Base-by-base conservation (phyloP, 2,113 vertebrate genomes). In the Hemibates koningsi region DNA sequence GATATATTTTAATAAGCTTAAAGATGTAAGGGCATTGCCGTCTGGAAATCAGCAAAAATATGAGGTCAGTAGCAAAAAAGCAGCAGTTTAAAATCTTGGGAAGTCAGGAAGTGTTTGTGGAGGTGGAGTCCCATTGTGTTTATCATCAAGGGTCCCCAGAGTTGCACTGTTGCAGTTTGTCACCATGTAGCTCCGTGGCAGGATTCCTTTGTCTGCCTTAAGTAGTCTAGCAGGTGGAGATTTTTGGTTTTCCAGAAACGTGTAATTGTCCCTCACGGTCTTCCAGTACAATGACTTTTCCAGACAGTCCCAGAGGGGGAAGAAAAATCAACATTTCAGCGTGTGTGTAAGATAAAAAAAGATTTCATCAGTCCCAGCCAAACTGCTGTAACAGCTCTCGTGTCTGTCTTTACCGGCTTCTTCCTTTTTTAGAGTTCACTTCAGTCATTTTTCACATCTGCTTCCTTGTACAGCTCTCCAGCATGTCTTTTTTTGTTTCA, bases 221-320 rank as follows among this genome's bases (percentile, higher is more conserved):
- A 92, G 88, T 76, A 45, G 41, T 92, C 17, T 52, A 86, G 78
- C 92, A 91, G 90, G 80, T 83, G 86, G 81, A 92, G 54, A 86
- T 19, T 84, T 78, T 52, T 41, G 53, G 34, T 43, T 73, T 66
- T 83, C 73, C 86, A 83, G 87, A 88, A 91, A 81, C 3, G 6
- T 78, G 48, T 48, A 24, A 83, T 19, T 81, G 83, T 85, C 29
- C 87, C 17, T n/a, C 29, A 9, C 17, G 61, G 48, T 73, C 43
- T 48, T 87, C 89, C 63, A 45, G 38, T 7, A 41, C 63, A 87
- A 88, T 82, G 76, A 78, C 59, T 93, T 92, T 90, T 86, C 83
- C 93, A 92, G 94, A 84, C 53, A 13, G 4, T 24, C 66, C 68
- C 53, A 34, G 36, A 68, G 16, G 71, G 59, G 73, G 71, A 68